Evolutionary conservation across 2,113 vertebrate genomes (phyloP).

Genomic region (Lathamus discolor): DNA sequence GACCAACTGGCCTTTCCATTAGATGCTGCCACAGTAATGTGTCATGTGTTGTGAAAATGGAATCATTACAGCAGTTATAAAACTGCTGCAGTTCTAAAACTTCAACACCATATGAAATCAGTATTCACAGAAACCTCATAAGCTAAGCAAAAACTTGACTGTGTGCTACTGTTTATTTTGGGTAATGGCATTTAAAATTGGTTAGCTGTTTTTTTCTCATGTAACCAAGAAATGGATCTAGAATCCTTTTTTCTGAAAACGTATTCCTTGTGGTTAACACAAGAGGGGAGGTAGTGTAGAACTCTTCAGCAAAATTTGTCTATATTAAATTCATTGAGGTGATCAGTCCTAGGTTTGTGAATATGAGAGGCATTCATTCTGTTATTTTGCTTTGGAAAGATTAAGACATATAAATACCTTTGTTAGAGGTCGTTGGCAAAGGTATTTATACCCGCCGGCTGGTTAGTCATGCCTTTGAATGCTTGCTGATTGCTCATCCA

Average conservation of each 20-base stretch:
- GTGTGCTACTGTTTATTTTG: not conserved
- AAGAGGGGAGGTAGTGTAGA: not conserved
- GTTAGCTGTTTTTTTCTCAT: not conserved
- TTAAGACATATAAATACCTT: not conserved
- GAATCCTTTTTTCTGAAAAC: not conserved
- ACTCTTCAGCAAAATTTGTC: not conserved
- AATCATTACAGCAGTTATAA: not conserved
- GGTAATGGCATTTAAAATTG: not conserved
- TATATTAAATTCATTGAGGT: not conserved
- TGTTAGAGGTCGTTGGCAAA: not conserved
- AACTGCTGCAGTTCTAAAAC: not conserved
- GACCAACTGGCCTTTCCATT: not conserved
- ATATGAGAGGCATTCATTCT: not conserved
- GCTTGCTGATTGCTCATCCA: fast-evolving
- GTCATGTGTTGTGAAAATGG: not conserved
- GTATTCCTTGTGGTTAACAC: not conserved
- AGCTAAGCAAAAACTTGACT: not conserved
- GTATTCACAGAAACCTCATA: not conserved
- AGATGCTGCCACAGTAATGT: not conserved
- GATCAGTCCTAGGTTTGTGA: not conserved
- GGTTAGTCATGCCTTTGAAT: not conserved
- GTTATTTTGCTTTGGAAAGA: not conserved
- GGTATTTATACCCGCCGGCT: not conserved
- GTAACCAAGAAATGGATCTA: not conserved
- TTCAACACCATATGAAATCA: not conserved